Evolutionary conservation across 1,140 invertebrate species (phyloP), one percentile per base, ranked within the genome.

Genomic region (Aleiodes sp.): DNA sequence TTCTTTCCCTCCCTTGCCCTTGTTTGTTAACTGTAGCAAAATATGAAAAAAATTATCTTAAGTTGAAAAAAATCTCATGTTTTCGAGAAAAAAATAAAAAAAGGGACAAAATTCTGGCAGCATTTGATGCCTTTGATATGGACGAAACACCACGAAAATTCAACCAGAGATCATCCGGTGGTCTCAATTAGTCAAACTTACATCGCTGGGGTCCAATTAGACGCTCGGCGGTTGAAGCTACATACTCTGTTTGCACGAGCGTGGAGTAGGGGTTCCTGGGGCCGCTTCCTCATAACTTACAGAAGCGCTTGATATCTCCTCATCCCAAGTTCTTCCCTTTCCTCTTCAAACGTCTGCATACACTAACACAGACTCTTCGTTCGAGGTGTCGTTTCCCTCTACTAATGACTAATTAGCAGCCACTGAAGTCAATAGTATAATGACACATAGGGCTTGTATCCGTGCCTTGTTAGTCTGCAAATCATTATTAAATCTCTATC

Each of bases 171-270:
- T 10, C 35, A 26, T 52, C 59, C 24, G 65, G 83, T 80, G 83
- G 83, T 86, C 84, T 86, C 85, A 86, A 86, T 86, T 86, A 86
- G 85, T 83, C 79, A 75, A 86, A 86, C 83, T 86, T 85, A 84
- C 79, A 80, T 86, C 83, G 83, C 83, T 82, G 78, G 83, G 80
- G 84, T 86, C 85, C 85, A 86, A 86, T 86, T 86, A 86, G 85
- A 86, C 80, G 84, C 84, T 79, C 41, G 52, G 81, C 46, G 80
- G 82, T 82, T 85, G 81, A 78, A 84, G 80, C 80, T 77, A 77
- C 73, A 82, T 21, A 52, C 80, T 80, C 84, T 84, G 83, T 86
- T 85, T 84, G 83, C 82, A 82, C 81, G 78, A 85, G 83, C 82
- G 80, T 80, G 73, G 67, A 73, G 68, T 80, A 72, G 70, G 63